A percentile compares a stretch with the other conserved stretches of the same genome.
Conservation (phyloP, 2,113 vertebrate species). For the Zingel zingel region DNA sequence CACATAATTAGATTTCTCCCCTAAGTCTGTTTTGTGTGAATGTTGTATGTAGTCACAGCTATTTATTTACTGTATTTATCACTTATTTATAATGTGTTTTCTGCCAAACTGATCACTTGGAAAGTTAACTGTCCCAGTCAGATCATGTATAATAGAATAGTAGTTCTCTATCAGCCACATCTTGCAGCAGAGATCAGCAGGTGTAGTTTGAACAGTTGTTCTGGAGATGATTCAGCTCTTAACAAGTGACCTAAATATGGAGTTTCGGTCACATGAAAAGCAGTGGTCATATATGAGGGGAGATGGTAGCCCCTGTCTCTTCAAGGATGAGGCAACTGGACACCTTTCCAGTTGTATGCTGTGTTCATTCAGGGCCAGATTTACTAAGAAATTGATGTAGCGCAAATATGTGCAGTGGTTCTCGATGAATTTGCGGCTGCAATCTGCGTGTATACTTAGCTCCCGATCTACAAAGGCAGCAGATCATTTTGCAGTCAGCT, state of each 20-base stretch:
- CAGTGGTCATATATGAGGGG: no score
- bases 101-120: not conserved
- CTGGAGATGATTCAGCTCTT: not conserved
- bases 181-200: not conserved
- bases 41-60: no score
- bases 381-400: not conserved
- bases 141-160: not conserved
- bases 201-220: not conserved
- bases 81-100: not conserved
- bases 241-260: not conserved
- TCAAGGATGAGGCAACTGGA: not conserved
- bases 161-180: no score
- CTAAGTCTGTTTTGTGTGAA: not conserved
- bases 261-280: not conserved
- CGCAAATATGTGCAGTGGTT: not conserved
- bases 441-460: not conserved
- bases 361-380: not conserved
- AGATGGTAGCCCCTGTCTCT: no score
- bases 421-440: slow-evolving; percentile 17
- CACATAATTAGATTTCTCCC: no score
- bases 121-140: not conserved
- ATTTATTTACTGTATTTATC: not conserved
- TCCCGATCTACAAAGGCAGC: not conserved
- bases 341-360: not conserved
- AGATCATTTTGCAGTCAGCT: slow-evolving; percentile 16